Evolutionary conservation across 2,797 vertebrate genomes (phyloP).

Genomic region (Ciconia nigra): DNA sequence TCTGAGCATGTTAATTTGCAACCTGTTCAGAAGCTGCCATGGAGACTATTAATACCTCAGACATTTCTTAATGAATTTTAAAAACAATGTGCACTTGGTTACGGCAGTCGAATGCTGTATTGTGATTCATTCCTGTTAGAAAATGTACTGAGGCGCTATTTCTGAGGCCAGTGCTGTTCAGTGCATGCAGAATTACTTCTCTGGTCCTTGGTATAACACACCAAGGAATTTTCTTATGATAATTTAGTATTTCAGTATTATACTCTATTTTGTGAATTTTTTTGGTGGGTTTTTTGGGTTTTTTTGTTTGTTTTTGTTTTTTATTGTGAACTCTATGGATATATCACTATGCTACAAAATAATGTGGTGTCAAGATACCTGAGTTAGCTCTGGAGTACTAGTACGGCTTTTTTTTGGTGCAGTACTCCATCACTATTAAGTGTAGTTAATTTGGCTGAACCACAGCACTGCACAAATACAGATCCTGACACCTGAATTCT

Average conservation of each 20-base stretch:
- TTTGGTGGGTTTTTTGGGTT: no score
- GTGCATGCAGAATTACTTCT: not conserved
- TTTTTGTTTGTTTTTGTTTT: no score
- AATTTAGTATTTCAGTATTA: not conserved
- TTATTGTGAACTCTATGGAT: not conserved
- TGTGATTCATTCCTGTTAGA: not conserved
- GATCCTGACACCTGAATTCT: not conserved
- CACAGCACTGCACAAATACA: not conserved
- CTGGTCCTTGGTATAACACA: not conserved
- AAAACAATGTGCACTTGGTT: not conserved
- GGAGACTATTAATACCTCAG: slow-evolving; percentile 16
- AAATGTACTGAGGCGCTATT: not conserved
- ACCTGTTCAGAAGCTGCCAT: not conserved
- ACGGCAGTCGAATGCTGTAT: not conserved
- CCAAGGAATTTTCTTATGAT: not conserved
- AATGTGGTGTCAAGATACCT: not conserved
- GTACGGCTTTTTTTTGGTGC: not conserved
- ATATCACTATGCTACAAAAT: not conserved
- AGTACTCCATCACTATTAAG: not conserved
- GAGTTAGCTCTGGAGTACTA: not conserved
- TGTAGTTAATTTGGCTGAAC: not conserved
- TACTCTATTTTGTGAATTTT: not conserved
- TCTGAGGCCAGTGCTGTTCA: not conserved
- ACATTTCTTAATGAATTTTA: slow-evolving; percentile 18
- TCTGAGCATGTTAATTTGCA: not conserved